These are phyloP conservation scores for Peromyscus maniculatus DNA, from an alignment of 2,113 vertebrate species.

Conservation along the genomic window DNA sequence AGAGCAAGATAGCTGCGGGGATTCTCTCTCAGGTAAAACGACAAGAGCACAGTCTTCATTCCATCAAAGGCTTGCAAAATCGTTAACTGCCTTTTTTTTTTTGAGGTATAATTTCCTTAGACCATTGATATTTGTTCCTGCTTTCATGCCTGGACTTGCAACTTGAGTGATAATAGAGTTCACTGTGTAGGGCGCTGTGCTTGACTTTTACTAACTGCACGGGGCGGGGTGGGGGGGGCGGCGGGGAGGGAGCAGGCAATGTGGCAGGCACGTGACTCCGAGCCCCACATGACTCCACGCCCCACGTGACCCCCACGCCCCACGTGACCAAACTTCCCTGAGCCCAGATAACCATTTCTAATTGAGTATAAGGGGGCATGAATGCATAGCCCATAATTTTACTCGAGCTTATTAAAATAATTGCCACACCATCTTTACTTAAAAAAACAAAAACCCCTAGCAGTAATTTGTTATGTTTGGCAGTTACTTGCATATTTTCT, in stretches of 20 bases:
- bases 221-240: too few species aligned
- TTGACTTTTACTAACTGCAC: background rate
- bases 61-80: background rate
- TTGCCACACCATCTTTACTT: background rate
- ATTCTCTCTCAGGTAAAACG: background rate
- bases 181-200: rapidly evolving
- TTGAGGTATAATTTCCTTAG: background rate
- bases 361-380: background rate
- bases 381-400: background rate
- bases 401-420: background rate
- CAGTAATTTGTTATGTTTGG: background rate
- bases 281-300: too few species aligned
- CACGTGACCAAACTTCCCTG: rapidly evolving
- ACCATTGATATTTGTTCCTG: background rate
- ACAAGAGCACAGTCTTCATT: background rate
- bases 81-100: background rate
- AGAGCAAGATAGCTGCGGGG: background rate
- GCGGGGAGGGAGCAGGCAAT: too few species aligned
- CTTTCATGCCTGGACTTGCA: slow-evolving; percentile 1
- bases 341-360: background rate
- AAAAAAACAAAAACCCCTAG: background rate
- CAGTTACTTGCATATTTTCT: background rate
- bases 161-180: background rate
- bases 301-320: background rate
- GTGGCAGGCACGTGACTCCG: rapidly evolving